Evolutionary conservation across 1,140 invertebrate genomes (phyloP), one percentile per base, ranked within the genome.

Genomic region (Drosophila kohkoa): DNA sequence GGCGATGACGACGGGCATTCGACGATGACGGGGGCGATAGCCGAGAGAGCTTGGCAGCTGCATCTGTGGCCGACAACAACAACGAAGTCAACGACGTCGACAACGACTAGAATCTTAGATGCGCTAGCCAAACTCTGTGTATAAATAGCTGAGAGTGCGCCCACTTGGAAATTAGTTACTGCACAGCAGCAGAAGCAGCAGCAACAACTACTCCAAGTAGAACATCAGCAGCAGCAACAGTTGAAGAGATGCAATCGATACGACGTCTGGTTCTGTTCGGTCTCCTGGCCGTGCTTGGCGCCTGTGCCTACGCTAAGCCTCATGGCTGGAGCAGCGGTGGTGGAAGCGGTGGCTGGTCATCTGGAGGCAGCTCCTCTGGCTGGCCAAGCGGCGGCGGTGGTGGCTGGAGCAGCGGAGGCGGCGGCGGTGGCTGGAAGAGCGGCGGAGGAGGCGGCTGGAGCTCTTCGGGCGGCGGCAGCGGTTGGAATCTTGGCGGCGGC

Each of bases 81-180:
- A 5, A 35, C 48, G 32, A 1, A 15, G 7, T 5, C 35, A 25
- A 10, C 16, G 16, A n/a, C 72, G 25, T n/a, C 20, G 32, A 25
- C 48, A 28, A 1, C 46, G 30, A 25, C 48, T 60, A 80, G 78
- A 80, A 80, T 80, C 75, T 74, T 75, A 74, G 78, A 80, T 75
- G 78, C 65, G 77, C 74, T 48, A 55, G 30, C 41, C 5, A 3
- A 30, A 13, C 3, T 46, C 28, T 72, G 66, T 10, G 85, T 87
- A 87, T 87, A 87, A 87, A 87, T 83, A 83, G 77, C 54, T 54
- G 80, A 77, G 72, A 77, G 73, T 80, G 74, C 52, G 63, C 86
- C 73, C 73, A 88, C 77, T 88, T 57, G 46, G 51, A 64, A 71
- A 88, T 77, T 87, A 87, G 83, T 87, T 77, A 88, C 72, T 83